These are phyloP conservation scores for Yponomeuta plumbellus DNA, from an alignment of 2,888 invertebrate genomes.

Conservation along the genomic window DNA sequence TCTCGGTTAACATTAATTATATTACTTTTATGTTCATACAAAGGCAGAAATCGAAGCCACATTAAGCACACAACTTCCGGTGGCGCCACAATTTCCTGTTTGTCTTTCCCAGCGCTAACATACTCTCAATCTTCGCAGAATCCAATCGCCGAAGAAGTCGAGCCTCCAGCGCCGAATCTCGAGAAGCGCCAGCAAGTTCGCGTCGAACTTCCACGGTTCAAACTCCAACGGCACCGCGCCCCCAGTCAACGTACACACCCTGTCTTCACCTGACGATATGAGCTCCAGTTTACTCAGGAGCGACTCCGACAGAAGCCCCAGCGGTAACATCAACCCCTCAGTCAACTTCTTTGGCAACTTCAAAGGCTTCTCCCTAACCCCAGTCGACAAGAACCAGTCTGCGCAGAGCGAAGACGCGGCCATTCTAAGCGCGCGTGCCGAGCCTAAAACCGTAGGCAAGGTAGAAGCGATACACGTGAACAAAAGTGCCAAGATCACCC, in stretches of 20 bases:
- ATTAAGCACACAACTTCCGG: too few relatives aligned
- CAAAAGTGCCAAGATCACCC: conserved; percentile 75
- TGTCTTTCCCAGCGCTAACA: background rate
- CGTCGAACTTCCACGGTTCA: conserved; percentile 60
- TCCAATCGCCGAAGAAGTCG: conserved; percentile 64
- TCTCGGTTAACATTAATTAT: too few relatives aligned
- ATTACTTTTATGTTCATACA: too few relatives aligned
- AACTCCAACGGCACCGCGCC: conserved; percentile 49
- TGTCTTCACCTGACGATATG: conserved; percentile 82
- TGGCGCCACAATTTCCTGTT: too few relatives aligned
- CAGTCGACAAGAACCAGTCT: conserved; percentile 67
- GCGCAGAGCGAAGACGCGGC: conserved; percentile 33
- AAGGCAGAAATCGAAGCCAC: too few relatives aligned
- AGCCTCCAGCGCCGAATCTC: conserved; percentile 65
- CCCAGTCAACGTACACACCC: conserved; percentile 66
- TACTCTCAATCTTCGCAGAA: conserved; percentile 34
- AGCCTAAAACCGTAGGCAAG: conserved; percentile 17
- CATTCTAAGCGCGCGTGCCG: background rate
- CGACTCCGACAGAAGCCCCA: conserved; percentile 64
- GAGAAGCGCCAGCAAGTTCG: conserved; percentile 65
- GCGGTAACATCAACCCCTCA: conserved; percentile 54
- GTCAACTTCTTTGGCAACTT: conserved; percentile 89
- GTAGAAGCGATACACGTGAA: conserved; percentile 30
- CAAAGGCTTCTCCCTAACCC: conserved; percentile 88
- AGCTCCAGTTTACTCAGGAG: conserved; percentile 80